Conservation (phyloP, 2,888 invertebrate genomes). For the Helicoverpa assulta region DNA sequence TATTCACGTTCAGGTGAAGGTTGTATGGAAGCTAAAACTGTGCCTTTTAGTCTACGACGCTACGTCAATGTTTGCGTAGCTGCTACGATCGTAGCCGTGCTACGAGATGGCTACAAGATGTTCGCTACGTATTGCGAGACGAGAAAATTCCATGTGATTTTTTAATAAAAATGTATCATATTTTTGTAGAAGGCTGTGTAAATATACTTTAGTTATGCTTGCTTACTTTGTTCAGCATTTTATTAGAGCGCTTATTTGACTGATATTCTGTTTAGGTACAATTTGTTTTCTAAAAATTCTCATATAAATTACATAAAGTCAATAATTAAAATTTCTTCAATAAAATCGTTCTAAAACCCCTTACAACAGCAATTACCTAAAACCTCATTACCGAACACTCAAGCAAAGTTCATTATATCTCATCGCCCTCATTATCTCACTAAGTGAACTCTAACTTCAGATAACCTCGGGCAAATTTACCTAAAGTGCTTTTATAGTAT, state of each 20-base stretch:
- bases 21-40: conserved; percentile 43
- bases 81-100: conserved; percentile 39
- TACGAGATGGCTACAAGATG: conserved; percentile 42
- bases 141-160: conserved; percentile 9
- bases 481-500: conserved; percentile 52
- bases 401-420: conserved; percentile 23
- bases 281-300: too few relatives aligned
- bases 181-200: too few relatives aligned
- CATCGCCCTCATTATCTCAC: conserved; percentile 28
- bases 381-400: conserved; percentile 28
- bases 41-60: conserved; percentile 44
- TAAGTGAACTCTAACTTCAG: conserved; percentile 28
- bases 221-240: too few relatives aligned
- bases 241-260: too few relatives aligned
- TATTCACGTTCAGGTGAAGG: conserved; percentile 56
- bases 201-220: too few relatives aligned
- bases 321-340: not conserved
- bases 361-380: not conserved
- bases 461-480: conserved; percentile 34
- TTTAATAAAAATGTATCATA: not conserved
- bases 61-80: conserved; percentile 45
- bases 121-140: conserved; percentile 14
- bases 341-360: not conserved
- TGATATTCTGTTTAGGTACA: too few relatives aligned
- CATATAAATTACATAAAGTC: too few relatives aligned